phyloP scores from a whole-genome alignment of 30 jellyfish, hydroid and myxozoan genomes.

The Hydra vulgaris region DNA sequence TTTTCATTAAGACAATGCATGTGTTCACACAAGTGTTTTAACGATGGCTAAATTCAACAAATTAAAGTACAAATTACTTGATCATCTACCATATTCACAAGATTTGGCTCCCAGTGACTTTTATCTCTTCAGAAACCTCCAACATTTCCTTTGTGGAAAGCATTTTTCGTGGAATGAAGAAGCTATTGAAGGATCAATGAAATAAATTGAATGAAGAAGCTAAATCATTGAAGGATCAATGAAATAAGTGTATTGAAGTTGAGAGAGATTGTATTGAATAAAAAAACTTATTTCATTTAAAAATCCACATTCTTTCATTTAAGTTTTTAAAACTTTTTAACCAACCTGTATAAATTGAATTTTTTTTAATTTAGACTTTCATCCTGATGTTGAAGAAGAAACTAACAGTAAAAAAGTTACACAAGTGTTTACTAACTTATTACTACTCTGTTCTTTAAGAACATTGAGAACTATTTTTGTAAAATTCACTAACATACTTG shows the following conservation, averaged over 20 bases:
- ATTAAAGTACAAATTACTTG: neutral
- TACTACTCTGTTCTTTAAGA: too few relatives aligned
- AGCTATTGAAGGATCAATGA: neutral
- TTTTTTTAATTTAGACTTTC: too few relatives aligned
- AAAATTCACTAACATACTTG: too few relatives aligned
- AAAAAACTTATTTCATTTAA: neutral
- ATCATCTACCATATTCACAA: neutral
- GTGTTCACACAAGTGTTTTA: neutral
- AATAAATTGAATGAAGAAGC: neutral
- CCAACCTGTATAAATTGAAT: neutral
- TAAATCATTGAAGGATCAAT: neutral
- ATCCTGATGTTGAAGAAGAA: too few relatives aligned
- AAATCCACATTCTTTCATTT: too few relatives aligned
- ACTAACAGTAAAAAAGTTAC: too few relatives aligned
- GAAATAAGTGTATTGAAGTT: neutral
- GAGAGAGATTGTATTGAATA: neutral
- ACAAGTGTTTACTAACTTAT: too few relatives aligned
- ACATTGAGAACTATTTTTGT: too few relatives aligned
- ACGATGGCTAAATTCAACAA: neutral
- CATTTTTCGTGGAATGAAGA: neutral
- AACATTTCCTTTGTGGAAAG: neutral
- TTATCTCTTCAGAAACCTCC: neutral
- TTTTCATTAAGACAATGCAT: neutral
- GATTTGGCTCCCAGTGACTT: neutral
- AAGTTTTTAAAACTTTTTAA: neutral